These are phyloP conservation scores for Troglohyphantes excavatus DNA, from an alignment of 2,888 invertebrate species.

Conservation along the genomic window DNA sequence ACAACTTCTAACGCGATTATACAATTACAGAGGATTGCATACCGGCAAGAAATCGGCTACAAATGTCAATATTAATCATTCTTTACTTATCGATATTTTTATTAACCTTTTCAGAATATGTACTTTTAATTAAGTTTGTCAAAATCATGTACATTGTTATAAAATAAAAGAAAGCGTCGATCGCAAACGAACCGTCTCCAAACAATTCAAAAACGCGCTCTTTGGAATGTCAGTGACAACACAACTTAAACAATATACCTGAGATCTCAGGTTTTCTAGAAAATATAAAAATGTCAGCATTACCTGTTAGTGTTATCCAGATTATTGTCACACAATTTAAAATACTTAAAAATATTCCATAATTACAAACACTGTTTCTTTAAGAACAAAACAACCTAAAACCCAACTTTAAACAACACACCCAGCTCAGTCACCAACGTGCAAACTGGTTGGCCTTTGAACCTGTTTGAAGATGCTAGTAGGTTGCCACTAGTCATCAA, in stretches of 20 bases:
- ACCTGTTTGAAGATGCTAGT: constrained; percentile 60
- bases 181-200: not conserved
- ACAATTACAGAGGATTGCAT: not conserved
- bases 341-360: constrained; percentile 38
- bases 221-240: constrained; percentile 14
- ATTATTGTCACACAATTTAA: constrained; percentile 3
- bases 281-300: not conserved
- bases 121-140: not conserved
- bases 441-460: constrained; percentile 75
- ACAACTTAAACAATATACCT: not conserved
- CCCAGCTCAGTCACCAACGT: constrained; percentile 52
- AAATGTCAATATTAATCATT: not conserved
- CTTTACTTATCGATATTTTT: too few species aligned
- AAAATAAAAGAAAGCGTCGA: not conserved
- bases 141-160: too few species aligned
- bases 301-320: constrained; percentile 21
- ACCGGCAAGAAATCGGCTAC: not conserved
- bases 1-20: not conserved
- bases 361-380: not conserved
- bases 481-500: not conserved
- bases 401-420: constrained; percentile 6
- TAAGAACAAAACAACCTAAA: not conserved
- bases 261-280: not conserved
- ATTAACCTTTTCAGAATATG: too few species aligned
- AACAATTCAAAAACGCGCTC: constrained; percentile 43